Evolutionary conservation across 2,888 invertebrate genomes (phyloP), one percentile per base, ranked within the genome.

Genomic region (Netelia fuscicornis): DNA sequence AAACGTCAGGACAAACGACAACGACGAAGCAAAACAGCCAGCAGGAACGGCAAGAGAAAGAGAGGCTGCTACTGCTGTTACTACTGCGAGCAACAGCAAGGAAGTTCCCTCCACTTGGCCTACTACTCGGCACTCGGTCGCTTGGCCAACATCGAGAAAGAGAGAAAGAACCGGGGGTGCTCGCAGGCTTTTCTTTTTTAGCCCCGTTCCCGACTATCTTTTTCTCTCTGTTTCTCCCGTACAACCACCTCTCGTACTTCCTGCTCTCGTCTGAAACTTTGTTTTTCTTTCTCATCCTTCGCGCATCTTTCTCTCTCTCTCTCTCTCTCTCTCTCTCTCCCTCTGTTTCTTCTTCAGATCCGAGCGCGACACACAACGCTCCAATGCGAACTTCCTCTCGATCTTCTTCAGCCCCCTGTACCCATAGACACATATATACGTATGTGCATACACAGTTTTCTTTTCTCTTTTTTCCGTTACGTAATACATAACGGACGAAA

Each of bases 31-130:
- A 71, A 83, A 71, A 67, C 65, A 81, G 81, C 54, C 77, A 62
- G 70, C 67, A 65, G 42, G 60, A 54, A 60, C 77, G 30, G 54
- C 58, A 60, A 72, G 56, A 81, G 65, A 77, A 58, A 70, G 78
- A 67, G 85, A 74, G 71, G 71, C 62, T 56, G 70, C 64, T 64
- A 48, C 68, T 42, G 65, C 81, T 56, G 67, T 67, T 60, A 58
- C 89, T 87, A 86, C 67, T 87, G 87, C 83, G 87, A 84, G 86
- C 89, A 88, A 87, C 89, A 86, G 78, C 84, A 86, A 89, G 90
- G 89, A 91, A 91, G 89, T 92, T 92, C 88, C 90, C 90, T 91
- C 92, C 92, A 92, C 91, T 93, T 93, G 93, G 93, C 93, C 93
- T 93, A 93, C 92, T 93, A 93, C 92, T 93, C 92, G 91, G 92